Evolutionary conservation across 92 coral and sea anemone species (phyloP), one percentile per base, ranked within the genome.

Genomic region (Bergia sp.): DNA sequence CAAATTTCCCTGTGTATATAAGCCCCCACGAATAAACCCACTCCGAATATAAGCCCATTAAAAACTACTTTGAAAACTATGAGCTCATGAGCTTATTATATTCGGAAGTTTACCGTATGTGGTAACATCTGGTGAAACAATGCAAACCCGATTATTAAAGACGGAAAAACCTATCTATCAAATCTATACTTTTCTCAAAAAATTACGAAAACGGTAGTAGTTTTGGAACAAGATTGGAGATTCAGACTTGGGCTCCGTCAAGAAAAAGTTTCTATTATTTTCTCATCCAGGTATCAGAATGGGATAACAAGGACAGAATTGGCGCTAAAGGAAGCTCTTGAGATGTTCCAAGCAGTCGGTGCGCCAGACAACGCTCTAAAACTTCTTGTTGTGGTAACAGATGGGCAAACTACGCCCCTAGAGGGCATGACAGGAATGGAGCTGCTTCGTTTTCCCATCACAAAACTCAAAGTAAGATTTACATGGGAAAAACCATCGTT

Each of bases 281-380:
- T 44, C 73, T 21, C 12, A 45, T 43, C 5, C 21, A 75, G 81
- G 78, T 88, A 50, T 67, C 83, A 93, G 90, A 95, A 95, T 38
- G 93, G 98, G 5, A 91, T 93, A 55, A 95, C 98, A 16, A 90
- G 98, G 36, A 90, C 96, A 21, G 98, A 95, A 47, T 49, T 88
- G 37, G 94, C 94, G 13, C 73, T 95, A 73, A 64, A 72, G 11
- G 85, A 91, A 74, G 94, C 96, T 7, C 58, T n/a, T 20, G 91
- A 90, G 23, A 86, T 93, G 86, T 95, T 95, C 72, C 58, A 85
- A 45, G 67, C 23, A 78, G 82, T 65, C 57, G 73, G 85, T 47
- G 29, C 82, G 18, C 12, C 64, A 13, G 65, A 6, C 9, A 18
- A 40, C 21, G 91, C 90, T 7, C 72, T 73, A 21, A 93, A 91